These are phyloP conservation scores for Folsomia candida DNA, from an alignment of 2,888 invertebrate species.

Conservation along the genomic window DNA sequence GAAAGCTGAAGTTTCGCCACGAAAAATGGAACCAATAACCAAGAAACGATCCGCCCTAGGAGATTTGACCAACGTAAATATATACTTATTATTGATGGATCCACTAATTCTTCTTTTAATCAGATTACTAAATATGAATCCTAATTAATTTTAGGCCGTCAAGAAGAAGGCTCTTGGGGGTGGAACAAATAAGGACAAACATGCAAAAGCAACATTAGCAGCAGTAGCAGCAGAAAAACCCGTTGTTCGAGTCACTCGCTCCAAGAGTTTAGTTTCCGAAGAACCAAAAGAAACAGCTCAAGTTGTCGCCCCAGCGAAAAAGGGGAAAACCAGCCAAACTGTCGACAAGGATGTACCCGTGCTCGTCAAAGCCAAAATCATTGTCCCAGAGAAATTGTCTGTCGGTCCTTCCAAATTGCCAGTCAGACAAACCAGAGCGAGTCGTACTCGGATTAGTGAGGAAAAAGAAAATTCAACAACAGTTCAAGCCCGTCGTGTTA, in stretches of 20 bases:
- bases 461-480: constrained; percentile 1
- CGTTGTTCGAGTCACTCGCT: constrained; percentile 70
- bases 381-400: not conserved
- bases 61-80: constrained; percentile 60
- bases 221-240: not conserved
- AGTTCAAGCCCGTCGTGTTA: not conserved
- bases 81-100: not conserved
- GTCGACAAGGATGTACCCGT: not conserved
- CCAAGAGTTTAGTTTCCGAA: constrained; percentile 55
- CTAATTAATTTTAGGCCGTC: constrained; percentile 26
- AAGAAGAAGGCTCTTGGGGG: constrained; percentile 54
- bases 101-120: not conserved
- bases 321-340: constrained; percentile 1
- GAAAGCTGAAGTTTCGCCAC: constrained; percentile 79
- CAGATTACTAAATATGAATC: not conserved
- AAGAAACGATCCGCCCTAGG: constrained; percentile 80
- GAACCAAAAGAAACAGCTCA: not conserved
- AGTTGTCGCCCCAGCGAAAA: constrained; percentile 15
- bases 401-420: constrained; percentile 1
- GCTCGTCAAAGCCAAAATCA: not conserved
- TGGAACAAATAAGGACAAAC: constrained; percentile 46
- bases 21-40: constrained; percentile 57
- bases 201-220: not conserved
- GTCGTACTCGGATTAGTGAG: constrained; percentile 3
- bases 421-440: constrained; percentile 8